Evolutionary conservation across 2,888 invertebrate genomes (phyloP).

Genomic region (Cinara cedri): DNA sequence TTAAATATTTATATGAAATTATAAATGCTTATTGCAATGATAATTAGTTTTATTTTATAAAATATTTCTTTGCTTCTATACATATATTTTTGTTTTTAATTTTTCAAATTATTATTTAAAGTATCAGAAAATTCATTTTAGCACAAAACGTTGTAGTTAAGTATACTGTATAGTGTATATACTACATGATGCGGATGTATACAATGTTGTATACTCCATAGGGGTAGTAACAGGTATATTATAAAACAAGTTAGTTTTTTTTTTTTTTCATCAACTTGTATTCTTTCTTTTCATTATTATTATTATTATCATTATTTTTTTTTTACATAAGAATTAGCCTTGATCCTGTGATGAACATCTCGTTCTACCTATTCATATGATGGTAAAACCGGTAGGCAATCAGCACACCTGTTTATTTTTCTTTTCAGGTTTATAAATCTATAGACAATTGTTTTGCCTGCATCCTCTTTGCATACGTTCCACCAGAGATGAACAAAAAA

Average conservation of each 20-base stretch:
- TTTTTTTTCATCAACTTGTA: background rate
- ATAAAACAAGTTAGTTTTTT: conserved; percentile 31
- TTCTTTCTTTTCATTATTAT: conserved; percentile 35
- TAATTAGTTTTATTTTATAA: too few species aligned
- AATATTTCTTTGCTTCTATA: too few species aligned
- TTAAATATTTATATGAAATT: too few species aligned
- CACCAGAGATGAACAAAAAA: conserved; percentile 26
- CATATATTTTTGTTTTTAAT: background rate
- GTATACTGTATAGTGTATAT: background rate
- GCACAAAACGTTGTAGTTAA: conserved; percentile 1
- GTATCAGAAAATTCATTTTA: conserved; percentile 18
- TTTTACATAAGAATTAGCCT: conserved; percentile 19
- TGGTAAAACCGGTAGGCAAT: conserved; percentile 45
- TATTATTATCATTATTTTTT: conserved; percentile 26
- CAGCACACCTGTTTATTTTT: conserved; percentile 50
- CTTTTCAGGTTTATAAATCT: background rate
- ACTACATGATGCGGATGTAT: background rate
- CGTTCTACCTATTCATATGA: conserved; percentile 8
- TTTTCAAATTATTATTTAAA: background rate
- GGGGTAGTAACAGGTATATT: conserved; percentile 37
- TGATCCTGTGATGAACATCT: conserved; percentile 18
- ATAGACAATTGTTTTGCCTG: conserved; percentile 18
- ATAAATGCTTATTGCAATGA: too few species aligned
- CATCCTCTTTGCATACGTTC: conserved; percentile 44
- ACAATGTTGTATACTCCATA: conserved; percentile 4